Evolutionary conservation across 2,113 vertebrate genomes (phyloP), one percentile per base, ranked within the genome.

Genomic region (Lagopus muta): DNA sequence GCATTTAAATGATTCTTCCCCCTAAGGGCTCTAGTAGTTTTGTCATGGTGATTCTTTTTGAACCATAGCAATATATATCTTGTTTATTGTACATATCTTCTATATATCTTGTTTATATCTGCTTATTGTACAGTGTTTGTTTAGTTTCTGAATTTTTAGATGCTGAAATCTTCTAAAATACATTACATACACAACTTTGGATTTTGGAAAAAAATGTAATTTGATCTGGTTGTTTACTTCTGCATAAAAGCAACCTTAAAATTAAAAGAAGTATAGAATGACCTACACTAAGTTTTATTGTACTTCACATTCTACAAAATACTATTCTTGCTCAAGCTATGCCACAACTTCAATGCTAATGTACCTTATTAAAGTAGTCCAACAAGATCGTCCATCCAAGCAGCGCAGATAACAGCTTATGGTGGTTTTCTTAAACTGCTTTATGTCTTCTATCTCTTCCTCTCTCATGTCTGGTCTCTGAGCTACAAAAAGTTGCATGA

Each of bases 371-470:
- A 99, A 99, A 10, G 99, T 99, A 65, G 99, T 99, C 99, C 99
- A 99, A 97, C 99, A 99, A 91, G 99, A 99, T 66, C 99, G 99
- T 16, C 99, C 99, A 18, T 99, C 99, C 98, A 99, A 98, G 96
- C 99, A 99, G 95, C 99, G 99, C 93, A 99, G 98, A 94, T 99
- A 99, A 97, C 99, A 99, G 98, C 98, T 99, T 97, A 99, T 99
- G 90, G 99, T 99, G 80, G 99, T 99, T 97, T 99, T 99, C 98
- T 99, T 99, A 89, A 99, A 99, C 96, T 99, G 99, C 74, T 99
- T 99, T 71, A 99, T 97, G 86, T 99, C 99, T 94, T 99, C 99
- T 92, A 99, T 91, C 91, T 99, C 99, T 64, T 99, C 99, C 73
- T 99, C 99, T 91, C 98, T 98, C 99, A 99, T 99, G 95, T 99